A percentile compares a stretch with the other conserved stretches of the same genome.
phyloP scores from a whole-genome alignment of 2,797 vertebrate genomes.

The Crenichthys baileyi region DNA sequence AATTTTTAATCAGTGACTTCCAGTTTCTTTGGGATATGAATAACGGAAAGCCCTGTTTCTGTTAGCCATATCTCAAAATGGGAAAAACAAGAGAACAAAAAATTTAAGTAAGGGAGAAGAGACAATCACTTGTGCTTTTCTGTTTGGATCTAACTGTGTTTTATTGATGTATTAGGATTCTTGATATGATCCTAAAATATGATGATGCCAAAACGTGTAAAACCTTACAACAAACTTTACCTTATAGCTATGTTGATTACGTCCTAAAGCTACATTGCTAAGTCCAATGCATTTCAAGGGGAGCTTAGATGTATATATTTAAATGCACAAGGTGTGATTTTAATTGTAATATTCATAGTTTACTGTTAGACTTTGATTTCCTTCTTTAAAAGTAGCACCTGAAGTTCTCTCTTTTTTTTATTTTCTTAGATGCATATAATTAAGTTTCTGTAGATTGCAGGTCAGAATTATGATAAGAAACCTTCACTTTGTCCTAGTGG shows the following conservation, averaged over 20 bases:
- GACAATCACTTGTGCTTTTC: background rate
- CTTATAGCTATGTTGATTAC: too few relatives aligned
- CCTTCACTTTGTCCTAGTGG: slow-evolving; percentile 31
- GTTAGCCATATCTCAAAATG: background rate
- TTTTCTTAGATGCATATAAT: slow-evolving; percentile 44
- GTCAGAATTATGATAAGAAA: slow-evolving; percentile 42
- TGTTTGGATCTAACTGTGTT: background rate
- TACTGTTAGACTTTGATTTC: background rate
- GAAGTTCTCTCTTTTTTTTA: slow-evolving; percentile 24
- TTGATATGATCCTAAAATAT: too few relatives aligned
- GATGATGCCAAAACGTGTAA: too few relatives aligned
- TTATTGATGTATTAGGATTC: too few relatives aligned
- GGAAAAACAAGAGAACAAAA: background rate
- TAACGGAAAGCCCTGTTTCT: background rate
- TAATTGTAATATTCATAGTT: too few relatives aligned
- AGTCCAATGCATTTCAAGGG: too few relatives aligned
- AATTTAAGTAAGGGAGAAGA: background rate
- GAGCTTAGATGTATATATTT: too few relatives aligned
- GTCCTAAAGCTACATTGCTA: too few relatives aligned
- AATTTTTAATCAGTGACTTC: background rate
- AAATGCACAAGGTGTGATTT: too few relatives aligned
- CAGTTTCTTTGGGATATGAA: background rate
- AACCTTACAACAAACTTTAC: too few relatives aligned
- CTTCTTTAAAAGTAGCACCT: background rate
- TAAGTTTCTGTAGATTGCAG: slow-evolving; percentile 18